Evolutionary conservation across 2,888 invertebrate genomes (phyloP).

Genomic region (Eustalomyia histrio): DNA sequence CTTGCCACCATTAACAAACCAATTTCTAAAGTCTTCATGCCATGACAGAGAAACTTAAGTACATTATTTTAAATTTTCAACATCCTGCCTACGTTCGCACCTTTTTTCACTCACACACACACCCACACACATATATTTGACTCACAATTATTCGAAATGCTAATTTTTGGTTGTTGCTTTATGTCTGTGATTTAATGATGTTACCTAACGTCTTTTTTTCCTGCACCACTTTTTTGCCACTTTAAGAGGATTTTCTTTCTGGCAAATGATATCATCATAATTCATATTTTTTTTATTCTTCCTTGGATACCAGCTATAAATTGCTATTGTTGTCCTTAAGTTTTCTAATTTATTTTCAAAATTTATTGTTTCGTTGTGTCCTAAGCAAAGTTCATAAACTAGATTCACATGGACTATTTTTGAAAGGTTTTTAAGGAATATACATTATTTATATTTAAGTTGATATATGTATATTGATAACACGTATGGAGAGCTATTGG

Average conservation of each 20-base stretch:
- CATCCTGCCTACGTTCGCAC: conserved; percentile 62
- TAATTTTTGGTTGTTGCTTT: conserved; percentile 49
- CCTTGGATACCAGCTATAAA: conserved; percentile 31
- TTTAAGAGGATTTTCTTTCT: conserved; percentile 62
- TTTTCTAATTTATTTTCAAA: conserved; percentile 47
- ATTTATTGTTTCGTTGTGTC: conserved; percentile 38
- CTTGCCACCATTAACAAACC: conserved; percentile 9
- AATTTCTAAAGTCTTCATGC: conserved; percentile 13
- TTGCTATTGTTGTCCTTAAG: conserved; percentile 41
- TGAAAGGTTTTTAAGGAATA: background rate
- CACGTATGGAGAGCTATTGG: too few relatives aligned
- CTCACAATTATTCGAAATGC: conserved; percentile 37
- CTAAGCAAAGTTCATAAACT: conserved; percentile 8
- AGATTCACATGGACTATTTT: background rate
- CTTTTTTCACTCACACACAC: conserved; percentile 25
- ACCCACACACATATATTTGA: too few relatives aligned
- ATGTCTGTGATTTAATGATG: conserved; percentile 41
- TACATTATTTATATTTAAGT: background rate
- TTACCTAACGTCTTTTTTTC: conserved; percentile 8
- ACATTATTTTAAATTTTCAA: conserved; percentile 1
- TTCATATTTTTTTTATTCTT: conserved; percentile 35
- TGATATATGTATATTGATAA: too few relatives aligned
- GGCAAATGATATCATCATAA: conserved; percentile 52
- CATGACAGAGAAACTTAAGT: background rate
- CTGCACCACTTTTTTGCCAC: conserved; percentile 20